Evolutionary conservation across 2,888 invertebrate genomes (phyloP), one percentile per base, ranked within the genome.

Genomic region (Standfussiana lucernea): DNA sequence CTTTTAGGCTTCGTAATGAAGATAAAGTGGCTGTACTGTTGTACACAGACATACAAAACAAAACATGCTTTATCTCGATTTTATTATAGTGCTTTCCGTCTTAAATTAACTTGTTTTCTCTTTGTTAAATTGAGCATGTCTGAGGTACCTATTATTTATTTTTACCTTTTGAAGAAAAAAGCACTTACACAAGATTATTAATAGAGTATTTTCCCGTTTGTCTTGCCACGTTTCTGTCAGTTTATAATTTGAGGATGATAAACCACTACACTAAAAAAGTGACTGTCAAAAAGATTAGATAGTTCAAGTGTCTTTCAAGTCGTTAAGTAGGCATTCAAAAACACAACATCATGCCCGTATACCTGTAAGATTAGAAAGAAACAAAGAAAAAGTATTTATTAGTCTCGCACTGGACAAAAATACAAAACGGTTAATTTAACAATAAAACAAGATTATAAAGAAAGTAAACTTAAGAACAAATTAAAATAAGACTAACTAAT

Each of bases 1-100:
- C 56, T 47, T 67, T 67, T 47, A 45, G n/a, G n/a, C n/a, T 18
- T 47, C 11, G 2, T 76, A 40, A 35, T 76, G 47, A 76, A 67
- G 78, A 67, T 32, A 32, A 59, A 77, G 45, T 10, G 62, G 35
- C 35, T 11, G 2, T 11, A 15, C 62, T n/a, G 3, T 1, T n/a
- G 3, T 1, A 47, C 28, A 56, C 32, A 42, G n/a, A 18, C 2
- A 53, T 24, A 42, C 32, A n/a, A 64, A 28, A 53, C 0, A 64
- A 53, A 64, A 40, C 18, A 42, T 53, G 24, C 2, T 2, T n/a
- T 28, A 15, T 56, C 5, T 66, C 11, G 47, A 32, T 32, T 53
- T 21, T 37, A 37, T 10, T 37, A 15, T 11, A 65, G 3, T 75
- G 28, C 2, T 53, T 37, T 62, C 11, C 42, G 28, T 37, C 37